Conservation (phyloP, 2,888 invertebrate genomes). For the Pyrocoelia pectoralis region DNA sequence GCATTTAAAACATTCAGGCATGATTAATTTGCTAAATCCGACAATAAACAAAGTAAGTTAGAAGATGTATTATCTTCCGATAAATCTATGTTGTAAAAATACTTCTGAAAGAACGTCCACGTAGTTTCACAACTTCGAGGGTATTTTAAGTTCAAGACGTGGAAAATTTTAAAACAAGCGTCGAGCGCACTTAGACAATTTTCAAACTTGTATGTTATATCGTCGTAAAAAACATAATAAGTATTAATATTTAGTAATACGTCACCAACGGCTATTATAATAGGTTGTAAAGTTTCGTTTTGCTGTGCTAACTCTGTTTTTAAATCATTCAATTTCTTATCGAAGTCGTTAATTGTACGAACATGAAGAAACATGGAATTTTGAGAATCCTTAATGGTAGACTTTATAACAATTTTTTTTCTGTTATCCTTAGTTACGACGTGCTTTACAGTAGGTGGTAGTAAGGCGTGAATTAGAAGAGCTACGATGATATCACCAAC, state of each 20-base stretch:
- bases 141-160: background rate
- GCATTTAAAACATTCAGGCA: background rate
- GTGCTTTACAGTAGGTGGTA: constrained; percentile 7
- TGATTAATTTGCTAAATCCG: background rate
- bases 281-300: background rate
- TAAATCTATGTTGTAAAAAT: background rate
- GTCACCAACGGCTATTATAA: background rate
- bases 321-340: background rate
- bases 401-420: background rate
- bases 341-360: background rate
- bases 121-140: background rate
- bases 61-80: background rate
- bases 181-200: background rate
- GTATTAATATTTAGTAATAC: background rate
- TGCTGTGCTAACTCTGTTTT: background rate
- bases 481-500: background rate
- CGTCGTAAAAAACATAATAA: background rate
- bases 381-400: constrained; percentile 8
- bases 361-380: background rate
- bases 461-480: background rate
- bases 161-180: background rate
- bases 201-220: constrained; percentile 7
- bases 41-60: background rate
- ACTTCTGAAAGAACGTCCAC: background rate
- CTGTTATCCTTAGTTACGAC: background rate